A percentile compares a stretch with the other conserved stretches of the same genome.
phyloP scores from a whole-genome alignment of 1,140 invertebrate species.

The Belonocnema kinseyi region DNA sequence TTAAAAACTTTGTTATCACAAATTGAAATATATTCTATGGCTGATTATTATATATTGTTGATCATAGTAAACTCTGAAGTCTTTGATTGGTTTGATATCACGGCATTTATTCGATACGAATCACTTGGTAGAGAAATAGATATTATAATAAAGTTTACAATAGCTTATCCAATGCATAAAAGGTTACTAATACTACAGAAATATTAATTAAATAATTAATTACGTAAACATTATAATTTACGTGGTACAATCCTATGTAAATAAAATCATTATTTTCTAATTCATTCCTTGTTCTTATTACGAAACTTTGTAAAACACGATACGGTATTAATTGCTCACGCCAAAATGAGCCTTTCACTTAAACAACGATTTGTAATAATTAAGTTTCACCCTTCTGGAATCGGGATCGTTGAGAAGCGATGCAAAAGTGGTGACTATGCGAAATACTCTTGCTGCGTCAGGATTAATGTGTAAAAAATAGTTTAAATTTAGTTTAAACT shows the following conservation, averaged over 20 bases:
- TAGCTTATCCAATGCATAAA: conserved; percentile 36
- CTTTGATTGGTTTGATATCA: not conserved
- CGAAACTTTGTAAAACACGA: conserved; percentile 34
- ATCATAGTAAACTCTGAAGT: too few relatives aligned
- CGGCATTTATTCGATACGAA: not conserved
- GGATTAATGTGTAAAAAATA: not conserved
- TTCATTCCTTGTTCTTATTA: conserved; percentile 39
- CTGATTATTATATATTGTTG: not conserved
- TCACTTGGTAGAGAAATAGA: conserved; percentile 25
- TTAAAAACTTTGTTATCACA: not conserved
- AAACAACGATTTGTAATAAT: conserved; percentile 51
- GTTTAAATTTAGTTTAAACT: not conserved
- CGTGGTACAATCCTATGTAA: conserved; percentile 59
- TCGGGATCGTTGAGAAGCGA: too few relatives aligned
- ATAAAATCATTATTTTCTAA: conserved; percentile 50
- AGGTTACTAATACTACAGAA: conserved; percentile 6
- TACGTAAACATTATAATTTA: conserved; percentile 1
- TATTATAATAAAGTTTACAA: conserved; percentile 45
- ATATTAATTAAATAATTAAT: conserved; percentile 15
- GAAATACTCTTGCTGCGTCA: not conserved
- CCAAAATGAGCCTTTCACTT: conserved; percentile 42
- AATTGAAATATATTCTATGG: not conserved
- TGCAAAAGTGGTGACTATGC: not conserved
- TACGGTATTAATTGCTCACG: conserved; percentile 33
- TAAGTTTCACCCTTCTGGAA: conserved; percentile 35